Evolutionary conservation across 2,888 invertebrate genomes (phyloP), one percentile per base, ranked within the genome.

Genomic region (Plebejus anna): DNA sequence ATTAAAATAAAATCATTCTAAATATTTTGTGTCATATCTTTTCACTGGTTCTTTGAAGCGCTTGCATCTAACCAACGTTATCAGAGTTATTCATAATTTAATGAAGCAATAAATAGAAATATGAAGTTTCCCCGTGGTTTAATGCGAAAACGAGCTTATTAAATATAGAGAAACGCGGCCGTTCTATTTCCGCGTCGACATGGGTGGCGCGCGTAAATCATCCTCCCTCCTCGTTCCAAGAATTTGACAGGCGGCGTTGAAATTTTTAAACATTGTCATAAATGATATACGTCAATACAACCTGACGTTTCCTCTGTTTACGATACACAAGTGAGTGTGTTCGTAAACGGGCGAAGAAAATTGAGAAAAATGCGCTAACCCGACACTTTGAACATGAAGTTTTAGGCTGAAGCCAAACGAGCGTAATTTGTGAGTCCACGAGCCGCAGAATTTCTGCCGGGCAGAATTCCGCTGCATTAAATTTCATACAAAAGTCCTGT

Each of bases 151-250:
- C 42, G 16, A 73, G 6, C 22, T 73, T 72, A 51, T 71, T 28
- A 76, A 72, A 70, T 47, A 66, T 75, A n/a, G 71, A 76, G 66
- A 55, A 42, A 75, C 59, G 59, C 47, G 59, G 75, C 16, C 38
- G 59, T 84, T 89, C 90, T 91, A 91, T 91, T 90, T 88, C 82
- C 79, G 86, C 81, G 81, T 82, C 90, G 83, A 87, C 87, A 87
- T 91, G 91, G 91, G 91, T 91, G 91, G 91, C 86, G 82, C 82
- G 82, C 81, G 81, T 82, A 85, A 85, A 90, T 81, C 81, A 81
- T 88, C 89, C 90, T 90, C 89, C 89, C 89, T 89, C 90, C 90
- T 89, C 89, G 89, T 89, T 91, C 90, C 87, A 84, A 86, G 89
- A 89, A 88, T 85, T 85, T 84, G 84, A 86, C 84, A 82, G 85